Evolutionary conservation across 2,113 vertebrate genomes (phyloP).

Genomic region (Felis chaus): DNA sequence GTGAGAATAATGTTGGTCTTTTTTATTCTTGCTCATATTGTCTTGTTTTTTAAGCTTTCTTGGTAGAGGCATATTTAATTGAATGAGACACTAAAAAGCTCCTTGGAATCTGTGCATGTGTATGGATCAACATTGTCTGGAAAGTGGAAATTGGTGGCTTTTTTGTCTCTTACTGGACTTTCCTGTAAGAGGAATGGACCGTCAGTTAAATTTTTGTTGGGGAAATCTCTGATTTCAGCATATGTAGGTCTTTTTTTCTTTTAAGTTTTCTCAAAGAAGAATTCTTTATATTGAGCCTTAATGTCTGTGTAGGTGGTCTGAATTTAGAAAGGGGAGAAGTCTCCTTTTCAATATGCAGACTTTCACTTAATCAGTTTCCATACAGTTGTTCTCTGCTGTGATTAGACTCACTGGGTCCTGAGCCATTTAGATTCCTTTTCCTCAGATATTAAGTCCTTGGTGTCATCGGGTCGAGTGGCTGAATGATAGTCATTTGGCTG

Average conservation of each 20-base stretch:
- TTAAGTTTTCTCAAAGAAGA: not conserved
- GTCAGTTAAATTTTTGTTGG: not conserved
- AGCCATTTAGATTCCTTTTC: slow-evolving; percentile 1
- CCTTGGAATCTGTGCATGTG: not conserved
- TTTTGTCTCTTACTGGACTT: not conserved
- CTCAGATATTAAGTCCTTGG: not conserved
- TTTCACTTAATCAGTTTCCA: not conserved
- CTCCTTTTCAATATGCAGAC: not conserved
- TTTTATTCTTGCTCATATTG: not conserved
- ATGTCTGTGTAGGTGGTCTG: not conserved
- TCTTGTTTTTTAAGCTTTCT: not conserved
- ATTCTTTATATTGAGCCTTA: not conserved
- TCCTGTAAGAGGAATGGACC: not conserved
- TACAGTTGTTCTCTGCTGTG: not conserved
- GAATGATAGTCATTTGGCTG: not conserved
- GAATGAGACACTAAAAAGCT: not conserved
- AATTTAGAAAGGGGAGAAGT: not conserved
- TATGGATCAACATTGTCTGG: not conserved
- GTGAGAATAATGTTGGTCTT: not conserved
- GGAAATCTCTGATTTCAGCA: not conserved
- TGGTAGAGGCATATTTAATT: not conserved
- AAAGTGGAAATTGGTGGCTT: not conserved
- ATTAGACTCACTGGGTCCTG: not conserved
- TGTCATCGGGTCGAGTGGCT: not conserved
- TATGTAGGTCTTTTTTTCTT: not conserved